Percentiles rank a stretch among this genome's conserved stretches.
These are phyloP conservation scores for Porites lobata DNA, from an alignment of 92 coral and sea anemone genomes.

Conservation along the genomic window DNA sequence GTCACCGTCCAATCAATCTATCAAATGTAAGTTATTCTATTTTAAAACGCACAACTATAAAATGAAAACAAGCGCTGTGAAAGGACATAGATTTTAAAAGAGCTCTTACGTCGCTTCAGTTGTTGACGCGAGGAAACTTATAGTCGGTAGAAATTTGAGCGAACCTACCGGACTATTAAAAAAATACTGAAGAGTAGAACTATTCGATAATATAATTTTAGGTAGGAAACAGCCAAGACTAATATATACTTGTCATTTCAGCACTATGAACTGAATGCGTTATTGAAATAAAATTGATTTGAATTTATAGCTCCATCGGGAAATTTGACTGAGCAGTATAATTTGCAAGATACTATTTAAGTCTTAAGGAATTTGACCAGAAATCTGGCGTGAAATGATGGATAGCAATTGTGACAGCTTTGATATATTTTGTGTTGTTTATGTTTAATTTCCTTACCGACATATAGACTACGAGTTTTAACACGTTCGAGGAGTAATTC, in stretches of 20 bases:
- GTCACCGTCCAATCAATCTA: not conserved
- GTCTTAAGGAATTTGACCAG: constrained; percentile 11
- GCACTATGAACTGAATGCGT: not conserved
- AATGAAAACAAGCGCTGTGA: not conserved
- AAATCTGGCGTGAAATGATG: not conserved
- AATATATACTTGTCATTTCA: constrained; percentile 15
- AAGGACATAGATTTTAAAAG: not conserved
- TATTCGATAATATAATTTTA: not conserved
- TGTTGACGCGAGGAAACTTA: not conserved
- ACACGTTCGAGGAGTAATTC: not conserved
- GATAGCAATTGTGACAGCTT: not conserved
- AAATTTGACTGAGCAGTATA: not conserved
- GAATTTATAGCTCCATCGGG: not conserved
- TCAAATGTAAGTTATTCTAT: not conserved
- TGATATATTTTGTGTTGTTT: constrained; percentile 11
- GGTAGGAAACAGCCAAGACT: not conserved
- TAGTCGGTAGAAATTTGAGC: not conserved
- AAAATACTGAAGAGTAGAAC: not conserved
- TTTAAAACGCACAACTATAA: not conserved
- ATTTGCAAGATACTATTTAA: not conserved
- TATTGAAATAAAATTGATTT: constrained; percentile 13
- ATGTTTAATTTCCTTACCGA: not conserved
- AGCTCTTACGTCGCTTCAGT: not conserved
- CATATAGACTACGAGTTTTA: constrained; percentile 14
- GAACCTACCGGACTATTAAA: not conserved